phyloP scores from a whole-genome alignment of 1,140 invertebrate genomes.

The Ceratosolen solmsi region DNA sequence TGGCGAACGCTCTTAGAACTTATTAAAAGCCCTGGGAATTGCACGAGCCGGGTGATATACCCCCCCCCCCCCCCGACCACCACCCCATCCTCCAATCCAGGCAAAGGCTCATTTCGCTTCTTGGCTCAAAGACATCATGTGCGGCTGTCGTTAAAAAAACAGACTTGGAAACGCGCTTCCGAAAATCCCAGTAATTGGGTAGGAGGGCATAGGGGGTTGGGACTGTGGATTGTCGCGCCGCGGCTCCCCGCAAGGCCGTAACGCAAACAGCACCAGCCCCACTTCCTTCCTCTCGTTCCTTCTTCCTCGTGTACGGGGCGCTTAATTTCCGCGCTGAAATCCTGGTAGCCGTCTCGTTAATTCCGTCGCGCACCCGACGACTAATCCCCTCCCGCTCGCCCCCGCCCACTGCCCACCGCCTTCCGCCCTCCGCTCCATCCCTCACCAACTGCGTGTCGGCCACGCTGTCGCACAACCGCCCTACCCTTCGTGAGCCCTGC shows the following conservation, averaged over 20 bases:
- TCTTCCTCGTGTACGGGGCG: too few species aligned
- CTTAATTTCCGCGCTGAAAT: conserved; percentile 13
- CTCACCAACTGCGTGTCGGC: too few species aligned
- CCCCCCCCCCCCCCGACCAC: neutral
- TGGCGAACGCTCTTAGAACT: neutral
- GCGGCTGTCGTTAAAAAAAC: neutral
- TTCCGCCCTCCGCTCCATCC: too few species aligned
- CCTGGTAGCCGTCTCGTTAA: neutral
- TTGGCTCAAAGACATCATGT: neutral
- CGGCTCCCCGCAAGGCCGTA: neutral
- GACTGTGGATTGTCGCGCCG: too few species aligned
- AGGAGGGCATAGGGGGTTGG: too few species aligned
- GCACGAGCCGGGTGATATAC: neutral
- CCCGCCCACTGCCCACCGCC: too few species aligned
- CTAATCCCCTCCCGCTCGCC: neutral
- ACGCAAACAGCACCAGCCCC: neutral
- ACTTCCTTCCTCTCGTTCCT: neutral
- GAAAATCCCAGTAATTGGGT: neutral
- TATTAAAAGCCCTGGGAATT: neutral
- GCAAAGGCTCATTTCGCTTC: too few species aligned
- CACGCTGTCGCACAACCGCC: too few species aligned
- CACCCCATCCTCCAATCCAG: too few species aligned
- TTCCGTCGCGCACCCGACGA: neutral
- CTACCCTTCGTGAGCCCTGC: neutral
- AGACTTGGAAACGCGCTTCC: neutral